Percentiles rank a stretch among this genome's conserved stretches.
phyloP scores from a whole-genome alignment of 2,797 vertebrate genomes.

The Podarcis siculus region DNA sequence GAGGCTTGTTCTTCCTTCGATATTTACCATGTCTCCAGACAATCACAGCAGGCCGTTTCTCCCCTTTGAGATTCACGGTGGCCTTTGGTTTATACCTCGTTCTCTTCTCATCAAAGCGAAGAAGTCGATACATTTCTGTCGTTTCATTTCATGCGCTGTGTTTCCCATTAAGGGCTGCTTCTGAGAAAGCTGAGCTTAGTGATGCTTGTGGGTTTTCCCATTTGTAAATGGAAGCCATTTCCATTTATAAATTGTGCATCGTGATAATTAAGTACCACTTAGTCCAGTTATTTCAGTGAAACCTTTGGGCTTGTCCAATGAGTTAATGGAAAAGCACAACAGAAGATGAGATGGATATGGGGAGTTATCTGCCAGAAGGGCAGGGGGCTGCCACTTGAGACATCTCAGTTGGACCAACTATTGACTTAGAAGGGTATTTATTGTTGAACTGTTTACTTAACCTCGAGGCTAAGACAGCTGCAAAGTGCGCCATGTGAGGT shows the following conservation, averaged over 20 bases:
- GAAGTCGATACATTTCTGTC: neutral
- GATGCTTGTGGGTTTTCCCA: neutral
- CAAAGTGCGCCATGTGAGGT: neutral
- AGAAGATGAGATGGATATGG: neutral
- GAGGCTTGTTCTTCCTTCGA: neutral
- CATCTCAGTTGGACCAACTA: neutral
- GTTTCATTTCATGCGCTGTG: neutral
- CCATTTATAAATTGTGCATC: neutral
- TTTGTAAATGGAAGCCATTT: neutral
- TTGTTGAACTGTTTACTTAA: constrained; percentile 34
- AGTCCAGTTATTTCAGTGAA: neutral
- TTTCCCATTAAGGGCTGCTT: neutral
- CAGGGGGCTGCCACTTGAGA: neutral
- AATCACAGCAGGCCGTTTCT: neutral
- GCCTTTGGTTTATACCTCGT: neutral
- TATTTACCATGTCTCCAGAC: neutral
- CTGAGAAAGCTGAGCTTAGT: neutral
- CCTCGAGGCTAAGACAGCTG: constrained; percentile 8
- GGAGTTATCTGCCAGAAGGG: neutral
- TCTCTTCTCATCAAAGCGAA: neutral
- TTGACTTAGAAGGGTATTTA: constrained; percentile 15
- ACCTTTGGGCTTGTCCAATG: neutral
- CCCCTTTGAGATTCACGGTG: constrained; percentile 8
- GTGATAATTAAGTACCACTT: neutral
- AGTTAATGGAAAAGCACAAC: neutral